Evolutionary conservation across 2,797 vertebrate genomes (phyloP).

Genomic region (Moxostoma hubbsi): DNA sequence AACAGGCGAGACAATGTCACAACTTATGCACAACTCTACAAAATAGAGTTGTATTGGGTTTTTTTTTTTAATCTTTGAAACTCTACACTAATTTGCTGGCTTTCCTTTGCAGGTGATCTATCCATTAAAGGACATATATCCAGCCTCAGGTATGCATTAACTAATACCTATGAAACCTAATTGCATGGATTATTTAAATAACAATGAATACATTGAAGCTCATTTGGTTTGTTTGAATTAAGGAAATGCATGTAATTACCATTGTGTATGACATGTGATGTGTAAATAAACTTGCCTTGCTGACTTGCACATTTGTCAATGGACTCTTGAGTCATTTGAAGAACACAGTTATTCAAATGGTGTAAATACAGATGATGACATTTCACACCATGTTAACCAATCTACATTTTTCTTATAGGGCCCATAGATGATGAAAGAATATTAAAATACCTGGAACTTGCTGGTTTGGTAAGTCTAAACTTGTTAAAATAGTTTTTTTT

Average conservation of each 20-base stretch:
- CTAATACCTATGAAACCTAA: background rate
- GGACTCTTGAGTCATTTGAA: background rate
- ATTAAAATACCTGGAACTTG: constrained; percentile 84
- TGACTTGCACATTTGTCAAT: background rate
- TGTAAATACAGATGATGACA: background rate
- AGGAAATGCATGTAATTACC: background rate
- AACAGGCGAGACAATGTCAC: constrained; percentile 82
- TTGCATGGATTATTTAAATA: background rate
- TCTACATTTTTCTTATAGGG: constrained; percentile 70
- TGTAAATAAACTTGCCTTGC: background rate
- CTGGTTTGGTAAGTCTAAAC: constrained; percentile 87
- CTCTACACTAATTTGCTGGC: background rate
- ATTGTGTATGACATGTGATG: background rate
- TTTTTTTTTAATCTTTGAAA: no score
- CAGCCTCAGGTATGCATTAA: constrained; percentile 82
- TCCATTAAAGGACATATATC: constrained; percentile 93
- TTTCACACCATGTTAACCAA: background rate
- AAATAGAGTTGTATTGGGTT: no score
- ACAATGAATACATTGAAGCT: background rate
- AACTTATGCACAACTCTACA: no score
- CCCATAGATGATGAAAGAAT: constrained; percentile 91
- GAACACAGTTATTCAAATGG: background rate
- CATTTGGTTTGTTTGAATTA: background rate
- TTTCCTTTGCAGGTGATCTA: constrained; percentile 88
- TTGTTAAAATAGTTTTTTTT: background rate